A percentile compares a stretch with the other conserved stretches of the same genome.
Evolutionary conservation across 2,797 vertebrate genomes (phyloP).

Genomic region (Crenichthys baileyi): DNA sequence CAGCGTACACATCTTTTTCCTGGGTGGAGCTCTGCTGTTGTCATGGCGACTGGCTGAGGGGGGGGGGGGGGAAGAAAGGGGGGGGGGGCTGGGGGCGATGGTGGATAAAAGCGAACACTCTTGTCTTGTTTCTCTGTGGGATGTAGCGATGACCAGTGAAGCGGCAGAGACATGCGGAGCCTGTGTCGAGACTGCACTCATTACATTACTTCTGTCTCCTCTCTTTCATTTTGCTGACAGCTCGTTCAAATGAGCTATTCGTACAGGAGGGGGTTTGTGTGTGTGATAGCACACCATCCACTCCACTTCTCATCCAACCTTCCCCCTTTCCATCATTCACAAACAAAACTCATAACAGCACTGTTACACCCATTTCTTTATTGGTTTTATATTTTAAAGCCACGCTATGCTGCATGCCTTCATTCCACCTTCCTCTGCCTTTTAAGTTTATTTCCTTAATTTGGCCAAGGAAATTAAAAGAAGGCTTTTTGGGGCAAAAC

Average conservation of each 20-base stretch:
- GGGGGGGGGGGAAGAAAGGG: constrained; percentile 4
- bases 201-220: constrained; percentile 70
- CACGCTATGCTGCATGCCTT: background rate
- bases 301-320: constrained; percentile 41
- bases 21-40: constrained; percentile 75
- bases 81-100: background rate
- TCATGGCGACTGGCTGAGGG: constrained; percentile 58
- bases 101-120: constrained; percentile 68
- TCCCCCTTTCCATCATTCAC: background rate
- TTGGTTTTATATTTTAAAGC: background rate
- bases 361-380: constrained; percentile 21
- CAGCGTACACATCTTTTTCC: constrained; percentile 63
- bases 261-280: constrained; percentile 5
- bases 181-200: constrained; percentile 54
- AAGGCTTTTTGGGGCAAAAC: background rate
- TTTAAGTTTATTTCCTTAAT: constrained; percentile 5
- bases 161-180: constrained; percentile 62
- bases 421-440: background rate
- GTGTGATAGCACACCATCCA: constrained; percentile 28
- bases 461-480: constrained; percentile 1
- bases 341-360: constrained; percentile 24
- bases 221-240: constrained; percentile 61
- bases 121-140: constrained; percentile 69
- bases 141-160: constrained; percentile 66
- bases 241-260: constrained; percentile 42